Base-by-base conservation (phyloP, 2,888 invertebrate species). In the Euzetes globulus region DNA sequence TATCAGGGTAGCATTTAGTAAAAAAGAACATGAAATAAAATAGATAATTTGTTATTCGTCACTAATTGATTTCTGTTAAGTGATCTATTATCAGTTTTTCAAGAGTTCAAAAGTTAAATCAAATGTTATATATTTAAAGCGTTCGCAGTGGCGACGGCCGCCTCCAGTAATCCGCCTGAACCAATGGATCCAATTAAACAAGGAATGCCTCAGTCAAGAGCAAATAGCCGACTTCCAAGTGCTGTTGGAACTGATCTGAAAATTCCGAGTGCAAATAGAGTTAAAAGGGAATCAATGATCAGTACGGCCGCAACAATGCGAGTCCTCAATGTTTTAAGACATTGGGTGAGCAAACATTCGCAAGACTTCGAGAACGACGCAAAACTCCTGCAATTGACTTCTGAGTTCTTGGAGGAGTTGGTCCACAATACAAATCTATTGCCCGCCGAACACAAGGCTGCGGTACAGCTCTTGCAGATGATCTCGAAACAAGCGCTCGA, bases 241-340 rank as follows among this genome's bases (percentile, higher is more conserved):
- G 81, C 82, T 79, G 81, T 77, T 52, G 79, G 79, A 15, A 79
- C 79, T 45, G 82, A 82, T 76, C 75, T 80, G 75, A 80, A 80
- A 72, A 79, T 80, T 55, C 79, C 79, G 22, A 78, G 77, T 72
- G 79, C 80, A 13, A 79, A 79, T 72, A 78, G 80, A 75, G 80
- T 80, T 75, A 80, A 81, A 82, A 82, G 81, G 77, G 91, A 91
- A 80, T 90, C 89, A 11, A 89, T 91, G 60, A 91, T 93, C 82
- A 92, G 91, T 60, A 92, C 92, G 6, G 94, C 94, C n/a, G 93
- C 93, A 74, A 94, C 93, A 0, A 94, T 94, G 93, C 84, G 94
- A 76, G 94, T 94, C 0, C 86, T 94, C 0, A 93, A 92, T 82
- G 93, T 94, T 1, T 85, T 94, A 68, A 87, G 92, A 77, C 94